Percentiles rank a stretch among this genome's conserved stretches.
Evolutionary conservation across 2,113 vertebrate genomes (phyloP).

Genomic region (Scalopus aquaticus): DNA sequence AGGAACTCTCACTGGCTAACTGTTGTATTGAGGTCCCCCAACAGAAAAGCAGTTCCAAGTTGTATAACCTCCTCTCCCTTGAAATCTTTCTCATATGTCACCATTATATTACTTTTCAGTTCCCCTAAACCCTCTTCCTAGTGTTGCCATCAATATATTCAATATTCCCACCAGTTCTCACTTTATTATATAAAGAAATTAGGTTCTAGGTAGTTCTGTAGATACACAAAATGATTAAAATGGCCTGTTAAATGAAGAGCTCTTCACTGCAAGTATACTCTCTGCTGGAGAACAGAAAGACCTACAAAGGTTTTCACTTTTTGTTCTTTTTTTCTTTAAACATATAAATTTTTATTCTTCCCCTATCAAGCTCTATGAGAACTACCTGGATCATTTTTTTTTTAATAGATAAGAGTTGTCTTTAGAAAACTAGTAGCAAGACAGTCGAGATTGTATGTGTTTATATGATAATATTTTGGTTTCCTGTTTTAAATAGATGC

Average conservation of each 20-base stretch:
- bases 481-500: neutral
- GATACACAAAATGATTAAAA: neutral
- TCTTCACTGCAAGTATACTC: neutral
- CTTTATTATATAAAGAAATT: neutral
- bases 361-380: neutral
- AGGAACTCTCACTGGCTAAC: neutral
- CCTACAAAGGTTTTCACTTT: neutral
- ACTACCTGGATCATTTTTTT: neutral
- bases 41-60: neutral
- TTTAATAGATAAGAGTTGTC: neutral
- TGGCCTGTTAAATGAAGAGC: neutral
- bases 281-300: neutral
- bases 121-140: neutral
- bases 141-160: neutral
- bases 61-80: neutral
- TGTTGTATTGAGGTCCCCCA: neutral
- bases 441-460: neutral
- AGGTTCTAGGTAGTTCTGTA: neutral
- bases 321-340: neutral
- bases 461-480: neutral
- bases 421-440: slow-evolving; percentile 6
- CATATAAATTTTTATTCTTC: neutral
- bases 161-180: neutral
- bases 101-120: neutral
- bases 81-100: neutral